Conservation (phyloP, 2,797 vertebrate genomes). For the Anisognathus igniventris region DNA sequence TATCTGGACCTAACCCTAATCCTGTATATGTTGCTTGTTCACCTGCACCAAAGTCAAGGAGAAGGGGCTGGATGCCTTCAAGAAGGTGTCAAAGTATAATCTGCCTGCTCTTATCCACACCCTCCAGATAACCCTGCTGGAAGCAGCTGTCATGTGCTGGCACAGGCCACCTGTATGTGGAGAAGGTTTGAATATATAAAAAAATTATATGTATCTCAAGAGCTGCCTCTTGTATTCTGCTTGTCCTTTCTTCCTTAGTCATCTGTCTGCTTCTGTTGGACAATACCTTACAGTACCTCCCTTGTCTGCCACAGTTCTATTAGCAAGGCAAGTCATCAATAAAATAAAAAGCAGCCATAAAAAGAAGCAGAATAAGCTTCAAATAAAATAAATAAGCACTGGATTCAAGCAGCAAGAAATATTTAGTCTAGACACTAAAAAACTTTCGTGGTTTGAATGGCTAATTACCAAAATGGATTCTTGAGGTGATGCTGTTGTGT, state of each 20-base stretch:
- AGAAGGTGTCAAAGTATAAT: not conserved
- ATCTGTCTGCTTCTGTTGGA: not conserved
- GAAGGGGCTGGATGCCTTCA: not conserved
- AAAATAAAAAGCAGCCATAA: not conserved
- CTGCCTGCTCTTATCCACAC: not conserved
- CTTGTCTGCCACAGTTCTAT: not conserved
- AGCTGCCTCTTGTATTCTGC: not conserved
- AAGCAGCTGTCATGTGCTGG: not conserved
- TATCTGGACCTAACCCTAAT: not conserved
- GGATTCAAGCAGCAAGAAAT: not conserved
- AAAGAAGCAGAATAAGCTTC: not conserved
- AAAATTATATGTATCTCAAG: not conserved
- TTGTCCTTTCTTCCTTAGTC: not conserved
- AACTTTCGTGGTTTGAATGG: not conserved
- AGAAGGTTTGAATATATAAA: not conserved
- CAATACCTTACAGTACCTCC: not conserved
- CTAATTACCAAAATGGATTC: not conserved
- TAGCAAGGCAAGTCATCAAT: not conserved
- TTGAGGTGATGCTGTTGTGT: not conserved
- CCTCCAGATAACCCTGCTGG: not conserved
- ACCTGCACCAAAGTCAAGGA: not conserved
- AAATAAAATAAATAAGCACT: not conserved
- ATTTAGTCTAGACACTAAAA: not conserved
- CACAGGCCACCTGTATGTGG: not conserved
- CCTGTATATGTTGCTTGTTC: not conserved